Base-by-base conservation (phyloP, 2,797 vertebrate species). In the Coregonus sp. region DNA sequence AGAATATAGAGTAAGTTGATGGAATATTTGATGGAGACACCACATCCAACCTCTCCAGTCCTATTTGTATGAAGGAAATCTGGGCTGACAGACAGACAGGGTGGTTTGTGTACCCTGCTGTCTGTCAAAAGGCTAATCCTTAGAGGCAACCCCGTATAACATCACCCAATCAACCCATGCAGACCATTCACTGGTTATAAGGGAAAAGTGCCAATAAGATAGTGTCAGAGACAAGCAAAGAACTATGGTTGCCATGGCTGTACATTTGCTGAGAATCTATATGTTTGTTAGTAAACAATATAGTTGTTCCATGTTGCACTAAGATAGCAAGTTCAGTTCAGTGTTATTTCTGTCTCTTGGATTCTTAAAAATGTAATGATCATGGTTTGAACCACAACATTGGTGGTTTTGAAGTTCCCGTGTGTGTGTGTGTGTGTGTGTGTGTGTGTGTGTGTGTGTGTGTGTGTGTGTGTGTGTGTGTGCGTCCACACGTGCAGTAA, bases 1-100 rank as follows among this genome's bases (percentile, higher is more conserved):
- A 63, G 78, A 68, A 77, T 80, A 75, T 70, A 52, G 69, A 73
- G 66, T 65, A 75, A 31, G 47, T 67, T 68, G 70, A 67, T 72
- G 70, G 70, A 63, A 63, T 40, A 78, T 67, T 67, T 52, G 73
- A 69, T 75, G 69, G 51, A n/a, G 54, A 70, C 40, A 68, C 50
- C 59, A 63, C 59, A 63, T 63, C 47, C 56, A 70, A 72, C 56
- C 73, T 47, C 33, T 72, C 37, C 54, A 20, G 31, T 63, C 69
- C 47, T 47, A 29, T 52, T 63, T 77, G 47, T 74, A 47, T 40
- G 40, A 54, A 51, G 68, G 35, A 63, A 74, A 77, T 68, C 59
- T 54, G 72, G 37, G 69, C 15, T 81, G 72, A 77, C 75, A 78
- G 77, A 59, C 35, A 75, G 66, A 72, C 50, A 72, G 12, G 59